Evolutionary conservation across 2,797 vertebrate species (phyloP), one percentile per base, ranked within the genome.

Genomic region (Dipus sagitta): DNA sequence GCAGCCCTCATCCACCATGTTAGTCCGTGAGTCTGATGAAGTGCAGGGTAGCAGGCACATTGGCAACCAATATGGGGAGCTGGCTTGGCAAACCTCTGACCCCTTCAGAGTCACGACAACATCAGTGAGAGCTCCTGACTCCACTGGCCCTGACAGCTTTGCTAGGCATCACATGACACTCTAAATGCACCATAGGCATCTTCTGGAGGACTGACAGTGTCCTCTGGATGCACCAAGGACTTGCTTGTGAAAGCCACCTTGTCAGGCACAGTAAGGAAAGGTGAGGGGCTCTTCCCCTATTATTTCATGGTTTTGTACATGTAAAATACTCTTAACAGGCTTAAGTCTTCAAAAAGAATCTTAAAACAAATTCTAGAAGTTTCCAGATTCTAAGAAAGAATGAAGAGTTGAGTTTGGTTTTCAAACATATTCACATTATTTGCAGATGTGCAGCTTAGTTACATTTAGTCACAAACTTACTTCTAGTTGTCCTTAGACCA

Each of bases 21-120:
- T 11, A 1, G 54, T 0, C 6, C 17, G 18, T 0, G 18, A 42
- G 58, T 67, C 23, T 77, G 28, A 6, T 32, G 6, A 6, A 7
- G 23, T 8, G 6, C 0, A 1, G 30, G 42, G 32, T 1, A 0
- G 76, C 82, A 67, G 82, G 26, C 0, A 0, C 5, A 1, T 0
- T 2, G 3, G 74, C 0, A 38, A 52, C 47, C 14, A 18, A 14
- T 0, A 3, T 0, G 0, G 30, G 28, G 62, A 32, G 13, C 17
- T 12, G 2, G 26, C 4, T 1, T 6, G 70, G 71, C 32, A 30
- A 18, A 11, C 14, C 42, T 52, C 2, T 26, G 1, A 0, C 18
- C 42, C 34, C 3, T 0, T 38, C 1, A 6, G 17, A 15, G 28
- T 52, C 64, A 6, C 80, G 30, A n/a, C 34, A 1, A 26, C 4